A percentile compares a stretch with the other conserved stretches of the same genome.
Conservation (phyloP, 2,888 invertebrate genomes). For the Cyrtodaria siliqua region DNA sequence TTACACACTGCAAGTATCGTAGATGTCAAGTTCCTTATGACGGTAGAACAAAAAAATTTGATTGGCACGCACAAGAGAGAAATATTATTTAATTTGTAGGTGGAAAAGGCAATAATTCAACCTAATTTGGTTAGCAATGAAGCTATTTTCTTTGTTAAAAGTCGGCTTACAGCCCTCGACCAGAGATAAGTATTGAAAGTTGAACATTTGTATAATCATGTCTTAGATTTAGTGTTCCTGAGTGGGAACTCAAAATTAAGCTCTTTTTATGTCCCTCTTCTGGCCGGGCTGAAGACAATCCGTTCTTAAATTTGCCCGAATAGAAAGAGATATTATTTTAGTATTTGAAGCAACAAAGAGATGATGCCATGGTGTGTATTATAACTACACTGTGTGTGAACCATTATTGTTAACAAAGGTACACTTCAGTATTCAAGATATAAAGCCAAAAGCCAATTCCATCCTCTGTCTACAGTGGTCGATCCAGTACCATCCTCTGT, state of each 20-base stretch:
- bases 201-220: background rate
- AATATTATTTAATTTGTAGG: constrained; percentile 35
- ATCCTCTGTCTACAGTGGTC: too few species aligned
- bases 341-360: too few species aligned
- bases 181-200: constrained; percentile 9
- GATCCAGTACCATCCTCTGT: too few species aligned
- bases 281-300: too few species aligned
- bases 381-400: too few species aligned
- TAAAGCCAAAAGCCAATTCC: too few species aligned
- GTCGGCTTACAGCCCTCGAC: background rate
- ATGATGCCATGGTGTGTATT: too few species aligned
- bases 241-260: background rate
- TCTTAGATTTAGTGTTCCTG: background rate
- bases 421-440: too few species aligned
- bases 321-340: too few species aligned
- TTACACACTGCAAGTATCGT: background rate
- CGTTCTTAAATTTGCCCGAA: too few species aligned
- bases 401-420: too few species aligned
- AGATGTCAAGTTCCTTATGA: constrained; percentile 14
- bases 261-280: background rate
- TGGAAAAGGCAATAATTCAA: constrained; percentile 19
- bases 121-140: background rate
- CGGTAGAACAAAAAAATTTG: constrained; percentile 14
- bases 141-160: too few species aligned
- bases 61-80: constrained; percentile 13